Conservation (phyloP, 2,888 invertebrate species). For the Pandemis heparana region DNA sequence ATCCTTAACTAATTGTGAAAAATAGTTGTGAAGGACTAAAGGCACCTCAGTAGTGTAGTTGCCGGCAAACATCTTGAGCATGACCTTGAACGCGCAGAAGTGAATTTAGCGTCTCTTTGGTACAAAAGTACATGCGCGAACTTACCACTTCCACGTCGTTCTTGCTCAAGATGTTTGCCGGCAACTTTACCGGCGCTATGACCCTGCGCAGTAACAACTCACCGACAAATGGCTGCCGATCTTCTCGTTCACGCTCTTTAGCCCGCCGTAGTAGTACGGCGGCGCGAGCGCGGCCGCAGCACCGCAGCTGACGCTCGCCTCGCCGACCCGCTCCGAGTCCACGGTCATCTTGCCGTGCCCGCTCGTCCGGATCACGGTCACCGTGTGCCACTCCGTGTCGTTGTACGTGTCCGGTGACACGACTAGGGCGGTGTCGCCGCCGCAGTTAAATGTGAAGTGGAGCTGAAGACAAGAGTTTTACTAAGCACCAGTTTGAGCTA, state of each 20-base stretch:
- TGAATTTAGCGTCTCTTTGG: no score
- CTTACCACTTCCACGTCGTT: no score
- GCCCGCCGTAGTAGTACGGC: slow-evolving; percentile 94
- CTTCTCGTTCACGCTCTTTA: slow-evolving; percentile 77
- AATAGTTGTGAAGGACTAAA: no score
- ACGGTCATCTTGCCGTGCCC: slow-evolving; percentile 88
- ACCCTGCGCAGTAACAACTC: slow-evolving; percentile 36
- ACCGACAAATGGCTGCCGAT: slow-evolving; percentile 62
- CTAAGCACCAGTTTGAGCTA: no score
- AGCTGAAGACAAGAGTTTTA: slow-evolving; percentile 74
- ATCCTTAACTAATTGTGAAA: no score
- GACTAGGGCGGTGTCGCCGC: slow-evolving; percentile 86
- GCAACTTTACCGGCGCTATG: no score
- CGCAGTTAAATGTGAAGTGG: slow-evolving; percentile 90
- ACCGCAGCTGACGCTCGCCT: slow-evolving; percentile 77
- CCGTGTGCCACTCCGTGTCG: slow-evolving; percentile 93
- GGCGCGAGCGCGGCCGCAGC: slow-evolving; percentile 86
- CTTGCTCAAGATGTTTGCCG: no score
- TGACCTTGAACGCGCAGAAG: no score
- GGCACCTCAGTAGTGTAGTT: no score
- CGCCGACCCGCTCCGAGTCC: slow-evolving; percentile 85
- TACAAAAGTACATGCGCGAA: no score
- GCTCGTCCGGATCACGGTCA: slow-evolving; percentile 87
- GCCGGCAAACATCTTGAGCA: no score
- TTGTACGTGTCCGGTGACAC: slow-evolving; percentile 86